Evolutionary conservation across 2,113 vertebrate genomes (phyloP).

Genomic region (Xenopus borealis): DNA sequence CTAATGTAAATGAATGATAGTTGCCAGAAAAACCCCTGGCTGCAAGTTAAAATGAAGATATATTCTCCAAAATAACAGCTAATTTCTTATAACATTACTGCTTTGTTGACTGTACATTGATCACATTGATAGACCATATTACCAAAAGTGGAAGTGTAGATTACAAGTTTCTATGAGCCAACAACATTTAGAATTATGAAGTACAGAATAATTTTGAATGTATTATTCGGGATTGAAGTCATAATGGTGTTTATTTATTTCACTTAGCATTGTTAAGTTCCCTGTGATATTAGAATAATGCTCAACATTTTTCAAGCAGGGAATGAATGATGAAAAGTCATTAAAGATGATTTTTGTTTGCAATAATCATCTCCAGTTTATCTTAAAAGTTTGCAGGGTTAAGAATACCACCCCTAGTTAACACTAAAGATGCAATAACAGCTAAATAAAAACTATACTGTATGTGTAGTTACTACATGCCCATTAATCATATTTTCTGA

Average conservation of each 20-base stretch:
- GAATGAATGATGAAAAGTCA: not conserved
- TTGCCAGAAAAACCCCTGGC: constrained; percentile 37
- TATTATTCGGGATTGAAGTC: not conserved
- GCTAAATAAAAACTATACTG: too few species aligned
- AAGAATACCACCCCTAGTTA: too few species aligned
- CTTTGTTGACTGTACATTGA: constrained; percentile 27
- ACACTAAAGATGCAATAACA: too few species aligned
- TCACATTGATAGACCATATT: constrained; percentile 15
- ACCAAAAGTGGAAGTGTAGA: constrained; percentile 23
- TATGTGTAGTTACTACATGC: too few species aligned
- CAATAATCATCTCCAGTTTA: not conserved
- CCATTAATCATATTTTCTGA: too few species aligned
- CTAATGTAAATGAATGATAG: constrained; percentile 48
- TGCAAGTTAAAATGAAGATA: constrained; percentile 38
- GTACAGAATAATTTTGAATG: not conserved
- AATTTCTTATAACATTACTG: constrained; percentile 29
- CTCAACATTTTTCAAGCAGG: not conserved
- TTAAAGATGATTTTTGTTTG: not conserved
- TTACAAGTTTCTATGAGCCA: not conserved
- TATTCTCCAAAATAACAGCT: constrained; percentile 41
- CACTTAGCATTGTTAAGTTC: not conserved
- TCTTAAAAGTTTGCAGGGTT: too few species aligned
- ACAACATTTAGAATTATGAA: constrained; percentile 13
- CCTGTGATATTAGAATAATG: not conserved
- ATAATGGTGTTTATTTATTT: not conserved